Evolutionary conservation across 2,113 vertebrate species (phyloP), one percentile per base, ranked within the genome.

Genomic region (Psammodynastes pulverulentus): DNA sequence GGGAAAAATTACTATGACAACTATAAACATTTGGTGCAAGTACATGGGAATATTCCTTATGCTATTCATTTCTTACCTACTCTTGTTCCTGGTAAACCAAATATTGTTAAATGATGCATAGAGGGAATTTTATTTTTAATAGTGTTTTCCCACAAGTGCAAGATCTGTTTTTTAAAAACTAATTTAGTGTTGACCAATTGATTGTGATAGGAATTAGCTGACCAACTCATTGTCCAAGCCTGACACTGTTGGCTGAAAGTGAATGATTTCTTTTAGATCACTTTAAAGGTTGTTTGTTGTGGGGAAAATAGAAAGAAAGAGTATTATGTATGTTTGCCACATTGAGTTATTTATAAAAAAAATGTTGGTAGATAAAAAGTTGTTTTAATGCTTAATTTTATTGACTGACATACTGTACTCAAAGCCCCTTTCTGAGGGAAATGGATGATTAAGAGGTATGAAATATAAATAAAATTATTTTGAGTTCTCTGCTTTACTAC

Each of bases 401-500:
- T 15, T 34, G 58, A 62, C 26, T n/a, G n/a, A n/a, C n/a, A n/a
- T n/a, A 62, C 29, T n/a, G n/a, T n/a, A 13, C 1, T 29, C 9
- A 62, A 62, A 62, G 10, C 26, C 12, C 10, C 10, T 62, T 2
- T n/a, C 58, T 62, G 13, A 13, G 29, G 26, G 29, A 15, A 2
- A n/a, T 15, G 13, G 29, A 58, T 67, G 29, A 67, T 67, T 67
- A n/a, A 15, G 62, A 67, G n/a, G 29, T 15, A 67, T 67, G 4
- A n/a, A n/a, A 67, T 67, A 67, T 67, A 67, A 29, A 62, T 12
- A n/a, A 53, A 67, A 49, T 1, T 0, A 0, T 43, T 91, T 9
- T 88, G 17, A n/a, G 21, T 0, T 1, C 6, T n/a, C 4, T 67
- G 34, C 10, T 91, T 67, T 53, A 89, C 45, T 91, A 79, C 43